These are phyloP conservation scores for Rhizomys pruinosus DNA, from an alignment of 2,113 vertebrate genomes.

Conservation along the genomic window DNA sequence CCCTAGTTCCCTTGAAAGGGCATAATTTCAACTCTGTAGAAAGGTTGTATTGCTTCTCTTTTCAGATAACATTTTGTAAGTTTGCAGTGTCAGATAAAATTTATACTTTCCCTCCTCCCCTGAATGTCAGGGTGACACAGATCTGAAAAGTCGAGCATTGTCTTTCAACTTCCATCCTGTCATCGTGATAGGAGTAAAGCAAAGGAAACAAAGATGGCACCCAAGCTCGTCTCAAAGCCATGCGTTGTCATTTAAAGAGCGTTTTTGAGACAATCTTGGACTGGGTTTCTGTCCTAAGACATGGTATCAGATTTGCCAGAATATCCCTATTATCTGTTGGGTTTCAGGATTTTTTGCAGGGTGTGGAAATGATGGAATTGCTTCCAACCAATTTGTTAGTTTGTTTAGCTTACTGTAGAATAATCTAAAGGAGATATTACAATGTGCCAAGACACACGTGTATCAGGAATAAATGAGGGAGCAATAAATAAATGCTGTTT, in stretches of 20 bases:
- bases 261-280: background rate
- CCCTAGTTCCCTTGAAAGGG: background rate
- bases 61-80: background rate
- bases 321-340: background rate
- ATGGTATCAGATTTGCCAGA: background rate
- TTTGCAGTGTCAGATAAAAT: background rate
- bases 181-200: background rate
- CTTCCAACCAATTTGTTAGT: background rate
- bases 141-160: slow-evolving; percentile 16
- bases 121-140: background rate
- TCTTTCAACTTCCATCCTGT: slow-evolving; percentile 3
- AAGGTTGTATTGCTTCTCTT: background rate
- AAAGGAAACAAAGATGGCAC: background rate
- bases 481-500: background rate
- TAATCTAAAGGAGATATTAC: background rate
- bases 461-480: background rate
- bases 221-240: background rate
- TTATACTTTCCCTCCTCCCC: background rate
- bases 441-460: background rate
- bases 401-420: background rate
- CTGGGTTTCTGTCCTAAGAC: background rate
- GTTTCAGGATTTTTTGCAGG: background rate
- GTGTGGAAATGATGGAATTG: background rate
- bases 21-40: background rate
- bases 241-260: background rate